Evolutionary conservation across 1,140 invertebrate genomes (phyloP), one percentile per base, ranked within the genome.

Genomic region (Drusus annulatus): DNA sequence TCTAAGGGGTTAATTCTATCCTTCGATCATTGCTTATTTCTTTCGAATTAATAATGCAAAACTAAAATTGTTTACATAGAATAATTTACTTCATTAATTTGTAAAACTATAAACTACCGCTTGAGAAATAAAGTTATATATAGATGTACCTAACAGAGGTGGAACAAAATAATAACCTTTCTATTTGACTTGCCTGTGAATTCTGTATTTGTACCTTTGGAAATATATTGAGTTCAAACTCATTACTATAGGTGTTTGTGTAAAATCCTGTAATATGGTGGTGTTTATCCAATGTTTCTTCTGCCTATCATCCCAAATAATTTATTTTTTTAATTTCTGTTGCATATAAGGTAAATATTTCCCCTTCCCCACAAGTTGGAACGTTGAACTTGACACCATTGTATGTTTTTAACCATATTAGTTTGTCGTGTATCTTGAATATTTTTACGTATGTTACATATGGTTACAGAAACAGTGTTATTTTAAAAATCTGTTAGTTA

Each of bases 371-470:
- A 60, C 36, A 45, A 45, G 36, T 45, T 45, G 36, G 36, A 45
- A 45, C 36, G 36, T 45, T 45, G 36, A n/a, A n/a, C 36, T 45
- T 7, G 36, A 45, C 36, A 45, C 23, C 17, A 60, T 60, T 60
- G 56, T 60, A 60, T 36, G 25, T 68, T 68, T 28, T 25, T 17
- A 65, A 65, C 19, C 21, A 28, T 68, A 15, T 25, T 68, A 25
- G n/a, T 68, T 31, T 68, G 23, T 45, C 23, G 56, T 36, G 31
- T n/a, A 25, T 68, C 19, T 21, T 54, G n/a, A 52, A 58, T 75
- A 75, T 75, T 75, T 58, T 75, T 75, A 75, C 31, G 73, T 25
- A 75, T 58, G 73, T 75, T 58, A 75, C 28, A 60, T 21, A 71
- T 51, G 73, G 36, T 75, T 74, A 50, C 16, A 58, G 21, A 75